Base-by-base conservation (phyloP, 2,888 invertebrate genomes). In the Nycteola revayana region DNA sequence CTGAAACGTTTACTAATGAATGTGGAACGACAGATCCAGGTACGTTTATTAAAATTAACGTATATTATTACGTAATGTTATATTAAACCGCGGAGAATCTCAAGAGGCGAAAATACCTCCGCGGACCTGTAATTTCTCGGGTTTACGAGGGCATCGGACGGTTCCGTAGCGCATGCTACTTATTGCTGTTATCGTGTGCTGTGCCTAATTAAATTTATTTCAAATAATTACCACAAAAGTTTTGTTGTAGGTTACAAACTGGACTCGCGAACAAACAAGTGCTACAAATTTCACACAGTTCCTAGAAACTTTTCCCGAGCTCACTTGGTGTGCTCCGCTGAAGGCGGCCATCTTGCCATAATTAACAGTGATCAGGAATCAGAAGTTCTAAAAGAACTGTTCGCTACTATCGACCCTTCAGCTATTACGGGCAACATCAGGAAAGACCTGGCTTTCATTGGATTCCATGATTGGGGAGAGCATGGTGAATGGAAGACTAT, bases 251-350 rank as follows among this genome's bases (percentile, higher is more conserved):
- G 42, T 10, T 79, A 79, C 39, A 28, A 1, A 0, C 18, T 60
- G 1, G 66, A 75, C 5, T 1, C 20, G 0, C 40, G 62, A 7
- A 76, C 77, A 0, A 57, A 65, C 1, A 69, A 50, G 10, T 79
- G 79, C 31, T 80, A 80, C 49, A 79, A 80, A 43, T 70, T 75
- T 43, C 77, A 78, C 42, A 41, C 30, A 0, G 38, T 51, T 1
- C 66, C 71, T 1, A 50, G 64, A 1, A 58, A 55, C 2, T 79
- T 72, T 65, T 50, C 66, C 0, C 47, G 69, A 0, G 79, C 76
- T 0, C 62, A 57, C 50, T 67, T 73, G 59, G 43, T 67, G 1
- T 79, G 79, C 25, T 35, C 56, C 1, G 70, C 69, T 0, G 79
- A 79, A 37, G 74, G 73, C 6, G 75, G 62, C 0, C 41, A 78